Conservation (phyloP, 2,113 vertebrate genomes). For the Myiagra hebetior region DNA sequence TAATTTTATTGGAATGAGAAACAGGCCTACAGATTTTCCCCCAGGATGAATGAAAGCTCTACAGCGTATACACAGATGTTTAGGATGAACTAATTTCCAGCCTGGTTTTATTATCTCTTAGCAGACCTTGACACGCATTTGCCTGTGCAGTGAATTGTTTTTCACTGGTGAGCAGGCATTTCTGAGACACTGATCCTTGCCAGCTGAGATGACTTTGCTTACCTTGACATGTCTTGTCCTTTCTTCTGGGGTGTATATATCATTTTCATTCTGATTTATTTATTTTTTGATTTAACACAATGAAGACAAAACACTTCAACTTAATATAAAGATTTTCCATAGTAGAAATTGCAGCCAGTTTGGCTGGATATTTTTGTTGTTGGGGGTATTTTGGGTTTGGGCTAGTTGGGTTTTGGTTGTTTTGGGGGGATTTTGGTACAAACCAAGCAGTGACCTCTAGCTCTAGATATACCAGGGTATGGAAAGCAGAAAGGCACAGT, state of each 20-base stretch:
- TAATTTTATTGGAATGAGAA: not conserved
- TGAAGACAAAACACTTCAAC: rapidly evolving
- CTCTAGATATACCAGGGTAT: not conserved
- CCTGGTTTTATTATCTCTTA: not conserved
- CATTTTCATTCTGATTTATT: not conserved
- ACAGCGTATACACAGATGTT: not conserved
- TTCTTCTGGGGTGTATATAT: not conserved
- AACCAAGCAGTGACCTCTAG: not conserved
- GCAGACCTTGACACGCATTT: not conserved
- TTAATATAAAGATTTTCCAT: not conserved
- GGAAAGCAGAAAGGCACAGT: not conserved
- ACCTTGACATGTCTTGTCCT: not conserved
- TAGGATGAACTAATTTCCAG: not conserved
- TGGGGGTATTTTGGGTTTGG: not conserved
- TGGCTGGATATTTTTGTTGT: not conserved
- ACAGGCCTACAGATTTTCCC: not conserved
- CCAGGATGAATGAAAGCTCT: not conserved
- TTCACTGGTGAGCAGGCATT: not conserved
- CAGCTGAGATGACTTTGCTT: not conserved
- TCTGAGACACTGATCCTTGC: not conserved
- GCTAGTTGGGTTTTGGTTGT: not conserved
- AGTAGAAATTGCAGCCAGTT: not conserved
- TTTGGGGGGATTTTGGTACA: rapidly evolving
- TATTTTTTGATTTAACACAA: not conserved
- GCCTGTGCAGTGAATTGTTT: not conserved